Base-by-base conservation (phyloP, 2,888 invertebrate genomes). In the Clostera curtula region DNA sequence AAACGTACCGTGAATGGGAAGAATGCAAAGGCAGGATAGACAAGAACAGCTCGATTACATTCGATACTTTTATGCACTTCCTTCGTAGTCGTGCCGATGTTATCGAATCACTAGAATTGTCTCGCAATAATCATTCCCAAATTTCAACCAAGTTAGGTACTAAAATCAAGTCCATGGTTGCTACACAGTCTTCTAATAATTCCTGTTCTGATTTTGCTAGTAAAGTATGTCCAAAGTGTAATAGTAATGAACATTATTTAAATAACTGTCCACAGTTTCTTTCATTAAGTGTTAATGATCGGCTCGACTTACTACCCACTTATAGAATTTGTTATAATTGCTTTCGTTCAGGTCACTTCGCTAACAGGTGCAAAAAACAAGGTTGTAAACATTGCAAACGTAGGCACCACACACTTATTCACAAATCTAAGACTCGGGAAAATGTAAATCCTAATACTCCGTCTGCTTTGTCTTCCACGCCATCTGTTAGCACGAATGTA, bases 1-100 rank as follows among this genome's bases (percentile, higher is more conserved):
- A 36, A 9, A 43, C 49, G 0, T 41, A 25, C 12, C 43, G 49
- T 22, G 41, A 47, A 11, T 53, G 48, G 45, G 49, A 52, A 13
- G 40, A 49, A 20, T 30, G 9, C 21, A 49, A 47, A 25, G 34
- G 40, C 18, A 15, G 15, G 3, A 16, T 44, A 13, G 27, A 33
- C 19, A 22, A 24, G n/a, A 19, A 27, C 5, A 18, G n/a, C 1
- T 1, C 26, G 3, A 37, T 42, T 8, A 24, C 30, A 16, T 32
- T 46, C n/a, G 10, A 27, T 1, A 5, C 4, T 7, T 48, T 48
- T 25, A 10, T 40, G 9, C n/a, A 20, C 1, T 48, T 48, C 22
- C 3, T 51, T 3, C 28, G 32, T 1, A 36, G 29, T 17, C 40
- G 40, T 3, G 40, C 45, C 18, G 44, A 51, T 32, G 19, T 51